phyloP scores from a whole-genome alignment of 2,888 invertebrate genomes.

The Altica lythri region DNA sequence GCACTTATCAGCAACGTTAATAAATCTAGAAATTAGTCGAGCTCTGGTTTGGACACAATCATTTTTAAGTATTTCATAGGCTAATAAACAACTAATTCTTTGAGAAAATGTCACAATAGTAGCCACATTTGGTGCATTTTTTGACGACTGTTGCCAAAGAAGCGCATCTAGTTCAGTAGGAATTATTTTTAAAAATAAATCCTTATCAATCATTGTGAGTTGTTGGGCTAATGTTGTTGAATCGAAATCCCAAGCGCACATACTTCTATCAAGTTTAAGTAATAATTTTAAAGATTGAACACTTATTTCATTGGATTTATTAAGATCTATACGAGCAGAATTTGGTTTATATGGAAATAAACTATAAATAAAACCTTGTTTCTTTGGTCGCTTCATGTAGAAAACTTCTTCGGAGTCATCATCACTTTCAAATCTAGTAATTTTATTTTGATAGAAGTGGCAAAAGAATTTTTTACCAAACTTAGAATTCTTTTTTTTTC shows the following conservation, averaged over 20 bases:
- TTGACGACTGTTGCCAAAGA: conserved; percentile 56
- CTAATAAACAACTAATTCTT: conserved; percentile 59
- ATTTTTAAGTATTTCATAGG: conserved; percentile 58
- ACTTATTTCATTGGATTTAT: conserved; percentile 44
- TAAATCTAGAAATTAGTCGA: conserved; percentile 60
- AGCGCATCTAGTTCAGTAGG: conserved; percentile 56
- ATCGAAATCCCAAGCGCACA: conserved; percentile 62
- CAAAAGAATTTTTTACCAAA: conserved; percentile 33
- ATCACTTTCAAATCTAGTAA: conserved; percentile 37
- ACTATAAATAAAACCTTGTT: conserved; percentile 38
- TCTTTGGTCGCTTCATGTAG: conserved; percentile 34
- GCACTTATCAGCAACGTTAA: conserved; percentile 62
- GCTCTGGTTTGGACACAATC: conserved; percentile 57
- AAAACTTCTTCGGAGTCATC: conserved; percentile 33
- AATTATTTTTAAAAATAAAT: conserved; percentile 60
- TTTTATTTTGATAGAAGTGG: conserved; percentile 29
- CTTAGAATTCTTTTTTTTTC: conserved; percentile 23
- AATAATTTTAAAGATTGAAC: conserved; percentile 54
- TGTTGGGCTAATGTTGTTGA: conserved; percentile 61
- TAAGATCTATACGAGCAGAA: conserved; percentile 31
- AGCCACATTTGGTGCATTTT: conserved; percentile 60
- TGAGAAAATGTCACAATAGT: conserved; percentile 62
- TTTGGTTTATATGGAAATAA: conserved; percentile 31
- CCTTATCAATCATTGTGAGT: conserved; percentile 61
- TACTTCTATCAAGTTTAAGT: conserved; percentile 53